Conservation (phyloP, 2,888 invertebrate genomes). For the Oxystoma pomonae region DNA sequence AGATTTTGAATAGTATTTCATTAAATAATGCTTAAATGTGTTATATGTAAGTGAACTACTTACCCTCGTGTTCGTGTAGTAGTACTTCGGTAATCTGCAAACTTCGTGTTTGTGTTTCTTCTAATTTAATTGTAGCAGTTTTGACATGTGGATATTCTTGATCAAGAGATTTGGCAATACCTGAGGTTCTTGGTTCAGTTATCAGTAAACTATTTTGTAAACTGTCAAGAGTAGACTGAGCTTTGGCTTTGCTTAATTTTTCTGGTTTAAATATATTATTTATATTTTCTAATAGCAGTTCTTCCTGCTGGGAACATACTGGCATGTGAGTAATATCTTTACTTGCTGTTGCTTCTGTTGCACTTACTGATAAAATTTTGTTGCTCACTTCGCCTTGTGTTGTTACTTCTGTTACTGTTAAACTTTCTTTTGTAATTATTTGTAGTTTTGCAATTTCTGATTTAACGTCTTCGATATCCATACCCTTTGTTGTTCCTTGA, state of each 20-base stretch:
- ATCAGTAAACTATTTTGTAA: constrained; percentile 49
- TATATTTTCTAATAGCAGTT: constrained; percentile 40
- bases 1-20: too few species aligned
- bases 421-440: constrained; percentile 39
- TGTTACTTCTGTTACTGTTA: constrained; percentile 45
- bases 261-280: constrained; percentile 34
- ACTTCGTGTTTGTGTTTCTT: constrained; percentile 42
- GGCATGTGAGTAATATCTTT: constrained; percentile 47
- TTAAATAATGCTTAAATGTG: not conserved
- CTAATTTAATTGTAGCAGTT: constrained; percentile 44
- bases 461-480: constrained; percentile 32
- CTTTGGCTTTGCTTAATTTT: constrained; percentile 32
- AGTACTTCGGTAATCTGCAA: constrained; percentile 49
- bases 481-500: constrained; percentile 31
- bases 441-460: constrained; percentile 38
- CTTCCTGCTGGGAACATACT: constrained; percentile 47
- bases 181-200: constrained; percentile 49
- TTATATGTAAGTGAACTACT: constrained; percentile 37
- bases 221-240: constrained; percentile 28
- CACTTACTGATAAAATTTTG: constrained; percentile 45
- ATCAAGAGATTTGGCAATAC: constrained; percentile 49
- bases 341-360: constrained; percentile 48
- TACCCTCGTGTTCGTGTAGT: constrained; percentile 50
- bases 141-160: constrained; percentile 47
- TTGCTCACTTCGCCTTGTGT: constrained; percentile 42